phyloP scores from a whole-genome alignment of 37 sponge, comb jelly and placozoan species.

The Eunapius fragilis region DNA sequence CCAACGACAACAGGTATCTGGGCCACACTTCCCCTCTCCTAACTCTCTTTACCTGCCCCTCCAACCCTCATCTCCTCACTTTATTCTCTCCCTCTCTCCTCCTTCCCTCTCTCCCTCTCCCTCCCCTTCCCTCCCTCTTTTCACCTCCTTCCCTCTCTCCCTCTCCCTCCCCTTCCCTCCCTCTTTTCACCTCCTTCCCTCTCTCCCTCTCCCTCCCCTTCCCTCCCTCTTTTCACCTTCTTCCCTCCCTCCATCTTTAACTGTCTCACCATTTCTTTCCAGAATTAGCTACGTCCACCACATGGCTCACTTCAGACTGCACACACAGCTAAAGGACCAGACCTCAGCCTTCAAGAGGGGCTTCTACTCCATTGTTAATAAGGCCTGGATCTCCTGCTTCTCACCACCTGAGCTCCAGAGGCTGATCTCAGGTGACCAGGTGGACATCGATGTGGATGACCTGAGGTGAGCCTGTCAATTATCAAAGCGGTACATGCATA shows the following conservation, averaged over 20 bases:
- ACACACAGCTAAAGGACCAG: conserved; percentile 90
- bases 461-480: conserved; percentile 52
- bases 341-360: conserved; percentile 83
- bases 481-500: neutral
- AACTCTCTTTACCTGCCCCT: neutral
- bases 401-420: conserved; percentile 90
- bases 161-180: neutral
- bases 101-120: neutral
- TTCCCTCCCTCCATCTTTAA: neutral
- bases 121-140: neutral
- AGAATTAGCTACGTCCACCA: conserved; percentile 95
- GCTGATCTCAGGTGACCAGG: conserved; percentile 92
- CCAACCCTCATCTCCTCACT: neutral
- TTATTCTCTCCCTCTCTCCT: neutral
- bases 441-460: conserved; percentile 86
- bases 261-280: neutral
- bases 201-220: neutral
- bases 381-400: conserved; percentile 80
- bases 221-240: neutral
- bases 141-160: neutral
- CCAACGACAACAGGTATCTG: conserved; percentile 86
- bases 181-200: neutral
- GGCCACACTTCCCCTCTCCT: neutral
- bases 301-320: conserved; percentile 90
- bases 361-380: conserved; percentile 82